phyloP scores from a whole-genome alignment of 2,113 vertebrate genomes.

The Myotis lucifugus region DNA sequence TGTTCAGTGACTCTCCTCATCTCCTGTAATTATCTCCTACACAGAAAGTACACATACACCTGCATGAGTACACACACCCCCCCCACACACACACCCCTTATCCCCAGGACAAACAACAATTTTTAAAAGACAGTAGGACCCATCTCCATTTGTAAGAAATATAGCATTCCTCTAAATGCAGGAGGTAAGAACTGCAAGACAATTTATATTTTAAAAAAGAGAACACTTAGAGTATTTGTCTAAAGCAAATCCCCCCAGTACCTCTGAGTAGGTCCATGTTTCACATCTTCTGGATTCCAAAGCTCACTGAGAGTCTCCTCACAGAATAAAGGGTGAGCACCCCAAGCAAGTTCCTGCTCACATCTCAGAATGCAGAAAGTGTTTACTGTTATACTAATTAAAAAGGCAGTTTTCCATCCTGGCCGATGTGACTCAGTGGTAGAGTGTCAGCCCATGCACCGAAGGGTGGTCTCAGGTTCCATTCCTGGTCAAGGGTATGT shows the following conservation, averaged over 20 bases:
- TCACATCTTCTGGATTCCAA: background rate
- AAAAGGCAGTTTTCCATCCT: background rate
- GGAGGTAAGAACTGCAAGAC: background rate
- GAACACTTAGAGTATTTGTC: background rate
- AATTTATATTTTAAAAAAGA: background rate
- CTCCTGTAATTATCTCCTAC: background rate
- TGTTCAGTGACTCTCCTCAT: background rate
- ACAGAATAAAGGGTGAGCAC: background rate
- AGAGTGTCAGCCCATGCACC: no score
- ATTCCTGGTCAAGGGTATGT: no score
- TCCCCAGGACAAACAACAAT: background rate
- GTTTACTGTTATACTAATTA: fast-evolving
- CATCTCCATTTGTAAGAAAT: background rate
- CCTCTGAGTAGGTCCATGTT: no score
- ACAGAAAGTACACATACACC: background rate
- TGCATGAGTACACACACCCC: no score
- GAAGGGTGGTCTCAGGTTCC: no score
- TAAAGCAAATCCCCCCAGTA: background rate
- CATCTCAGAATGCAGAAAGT: background rate
- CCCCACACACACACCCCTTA: background rate
- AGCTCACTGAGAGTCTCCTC: background rate
- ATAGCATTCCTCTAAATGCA: background rate
- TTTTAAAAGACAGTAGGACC: background rate
- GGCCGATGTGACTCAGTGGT: no score
- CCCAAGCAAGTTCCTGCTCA: background rate